Conservation (phyloP, 2,113 vertebrate genomes). For the Lepus europaeus region DNA sequence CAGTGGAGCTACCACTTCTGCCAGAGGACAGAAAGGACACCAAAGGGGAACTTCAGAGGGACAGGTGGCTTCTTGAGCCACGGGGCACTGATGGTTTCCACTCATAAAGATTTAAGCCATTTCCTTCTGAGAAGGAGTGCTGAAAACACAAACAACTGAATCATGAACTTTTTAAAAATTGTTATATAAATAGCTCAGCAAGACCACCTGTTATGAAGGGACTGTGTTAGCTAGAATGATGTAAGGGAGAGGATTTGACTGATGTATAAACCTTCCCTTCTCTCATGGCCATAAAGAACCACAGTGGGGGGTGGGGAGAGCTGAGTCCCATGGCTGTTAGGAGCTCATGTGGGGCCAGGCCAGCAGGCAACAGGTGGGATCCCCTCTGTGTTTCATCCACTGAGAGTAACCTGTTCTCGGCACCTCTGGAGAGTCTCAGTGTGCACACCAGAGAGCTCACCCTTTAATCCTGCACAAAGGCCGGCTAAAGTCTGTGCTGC, state of each 20-base stretch:
- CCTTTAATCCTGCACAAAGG: background rate
- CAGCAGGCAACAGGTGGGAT: too few species aligned
- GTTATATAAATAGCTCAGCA: background rate
- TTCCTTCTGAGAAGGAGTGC: background rate
- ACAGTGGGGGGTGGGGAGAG: too few species aligned
- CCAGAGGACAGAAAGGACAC: background rate
- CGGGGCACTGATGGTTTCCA: background rate
- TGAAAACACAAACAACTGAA: background rate
- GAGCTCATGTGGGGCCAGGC: too few species aligned
- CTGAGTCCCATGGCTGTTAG: background rate
- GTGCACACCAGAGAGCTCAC: background rate
- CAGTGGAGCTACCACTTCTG: background rate
- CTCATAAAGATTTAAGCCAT: background rate
- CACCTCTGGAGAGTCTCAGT: background rate
- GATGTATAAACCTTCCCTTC: background rate
- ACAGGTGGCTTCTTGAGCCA: background rate
- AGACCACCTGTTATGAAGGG: background rate
- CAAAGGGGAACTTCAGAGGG: background rate
- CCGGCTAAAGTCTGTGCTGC: background rate
- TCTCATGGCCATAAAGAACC: fast-evolving
- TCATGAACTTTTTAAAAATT: background rate
- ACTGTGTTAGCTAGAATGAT: background rate
- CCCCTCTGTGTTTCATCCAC: background rate
- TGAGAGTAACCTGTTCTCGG: background rate
- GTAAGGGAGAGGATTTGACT: background rate